phyloP scores from a whole-genome alignment of 2,797 vertebrate species.

The Helicolenus hilgendorfi region DNA sequence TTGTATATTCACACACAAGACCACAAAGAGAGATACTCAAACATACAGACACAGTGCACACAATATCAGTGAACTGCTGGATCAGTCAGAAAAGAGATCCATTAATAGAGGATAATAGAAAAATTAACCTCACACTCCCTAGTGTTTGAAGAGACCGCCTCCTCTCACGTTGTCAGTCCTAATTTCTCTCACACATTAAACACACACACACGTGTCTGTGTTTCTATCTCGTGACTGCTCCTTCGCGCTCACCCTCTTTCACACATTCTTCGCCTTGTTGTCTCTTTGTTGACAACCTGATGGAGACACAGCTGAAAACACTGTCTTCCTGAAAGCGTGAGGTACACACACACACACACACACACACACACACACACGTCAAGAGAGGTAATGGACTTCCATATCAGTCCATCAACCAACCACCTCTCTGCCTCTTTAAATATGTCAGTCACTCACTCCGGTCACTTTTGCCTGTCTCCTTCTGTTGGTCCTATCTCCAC shows the following conservation, averaged over 20 bases:
- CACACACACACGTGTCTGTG: not conserved
- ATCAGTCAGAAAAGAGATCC: constrained; percentile 48
- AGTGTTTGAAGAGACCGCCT: constrained; percentile 40
- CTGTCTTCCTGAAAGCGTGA: constrained; percentile 11
- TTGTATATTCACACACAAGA: not conserved
- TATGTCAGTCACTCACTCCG: constrained; percentile 40
- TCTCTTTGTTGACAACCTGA: constrained; percentile 60
- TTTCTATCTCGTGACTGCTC: constrained; percentile 27
- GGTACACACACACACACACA: not conserved
- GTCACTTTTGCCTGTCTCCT: constrained; percentile 20
- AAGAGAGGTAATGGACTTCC: constrained; percentile 13
- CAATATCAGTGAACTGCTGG: constrained; percentile 20
- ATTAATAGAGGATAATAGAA: constrained; percentile 61
- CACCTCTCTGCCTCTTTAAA: constrained; percentile 40
- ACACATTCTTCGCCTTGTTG: constrained; percentile 60
- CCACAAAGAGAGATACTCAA: not conserved
- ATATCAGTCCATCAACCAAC: constrained; percentile 29
- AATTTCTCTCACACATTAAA: constrained; percentile 3
- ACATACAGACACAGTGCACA: not conserved
- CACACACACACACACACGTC: not conserved
- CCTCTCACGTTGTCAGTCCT: constrained; percentile 30
- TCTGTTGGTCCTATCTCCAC: constrained; percentile 17
- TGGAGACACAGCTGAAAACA: constrained; percentile 53
- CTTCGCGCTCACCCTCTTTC: constrained; percentile 35
- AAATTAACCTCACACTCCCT: constrained; percentile 41